Conservation (phyloP, 2,113 vertebrate species). For the Scartelaos histophorus region DNA sequence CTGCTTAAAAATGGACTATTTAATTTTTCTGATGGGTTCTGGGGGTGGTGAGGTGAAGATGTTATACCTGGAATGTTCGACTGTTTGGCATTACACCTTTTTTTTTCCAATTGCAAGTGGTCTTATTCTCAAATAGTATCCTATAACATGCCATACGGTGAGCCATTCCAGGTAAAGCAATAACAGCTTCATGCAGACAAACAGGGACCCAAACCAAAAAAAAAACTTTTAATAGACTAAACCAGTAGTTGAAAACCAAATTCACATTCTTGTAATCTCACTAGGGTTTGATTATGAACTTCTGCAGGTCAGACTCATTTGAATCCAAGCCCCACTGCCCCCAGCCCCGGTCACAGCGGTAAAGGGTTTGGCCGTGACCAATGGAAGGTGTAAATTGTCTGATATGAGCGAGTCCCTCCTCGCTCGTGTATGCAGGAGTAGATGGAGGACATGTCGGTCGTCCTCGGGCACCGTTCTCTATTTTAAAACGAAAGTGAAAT, state of each 20-base stretch:
- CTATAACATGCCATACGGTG: too few relatives aligned
- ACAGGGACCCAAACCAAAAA: too few relatives aligned
- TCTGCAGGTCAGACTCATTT: conserved; percentile 65
- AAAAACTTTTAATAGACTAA: too few relatives aligned
- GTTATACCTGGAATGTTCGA: too few relatives aligned
- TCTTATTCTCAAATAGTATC: too few relatives aligned
- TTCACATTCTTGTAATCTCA: neutral
- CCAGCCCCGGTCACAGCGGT: conserved; percentile 56
- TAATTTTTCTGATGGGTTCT: too few relatives aligned
- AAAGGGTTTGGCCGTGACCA: conserved; percentile 64
- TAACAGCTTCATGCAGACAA: too few relatives aligned
- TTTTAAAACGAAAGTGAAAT: conserved; percentile 48
- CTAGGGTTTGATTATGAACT: neutral
- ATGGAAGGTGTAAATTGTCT: conserved; percentile 68
- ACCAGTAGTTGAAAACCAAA: neutral
- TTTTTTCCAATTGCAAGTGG: too few relatives aligned
- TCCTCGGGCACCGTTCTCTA: conserved; percentile 72
- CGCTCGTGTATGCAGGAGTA: conserved; percentile 71
- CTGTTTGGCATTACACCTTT: too few relatives aligned
- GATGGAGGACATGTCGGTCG: conserved; percentile 77
- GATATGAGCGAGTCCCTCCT: conserved; percentile 58
- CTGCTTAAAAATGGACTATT: too few relatives aligned
- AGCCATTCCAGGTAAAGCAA: too few relatives aligned
- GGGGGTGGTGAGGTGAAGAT: too few relatives aligned
- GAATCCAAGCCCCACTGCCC: conserved; percentile 55